Conservation (phyloP, 1,140 invertebrate genomes). For the Colletes gigas region DNA sequence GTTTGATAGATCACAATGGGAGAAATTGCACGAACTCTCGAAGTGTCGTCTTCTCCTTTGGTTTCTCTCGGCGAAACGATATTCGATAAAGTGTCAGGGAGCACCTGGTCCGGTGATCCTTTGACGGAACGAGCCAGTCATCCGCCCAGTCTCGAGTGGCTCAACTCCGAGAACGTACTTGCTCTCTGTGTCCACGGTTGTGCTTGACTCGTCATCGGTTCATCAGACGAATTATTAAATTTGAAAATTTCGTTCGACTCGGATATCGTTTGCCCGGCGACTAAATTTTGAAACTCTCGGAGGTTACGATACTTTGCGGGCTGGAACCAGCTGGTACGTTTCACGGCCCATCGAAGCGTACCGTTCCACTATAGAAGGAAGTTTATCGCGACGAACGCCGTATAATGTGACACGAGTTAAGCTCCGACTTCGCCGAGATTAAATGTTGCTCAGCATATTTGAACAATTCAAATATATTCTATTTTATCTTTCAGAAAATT, state of each 20-base stretch:
- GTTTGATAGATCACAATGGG: too few species aligned
- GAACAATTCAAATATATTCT: too few species aligned
- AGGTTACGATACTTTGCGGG: background rate
- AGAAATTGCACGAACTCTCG: background rate
- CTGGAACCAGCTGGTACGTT: background rate
- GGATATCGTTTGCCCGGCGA: too few species aligned
- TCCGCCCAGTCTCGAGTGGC: slow-evolving; percentile 47
- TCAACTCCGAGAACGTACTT: slow-evolving; percentile 45
- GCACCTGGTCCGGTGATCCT: slow-evolving; percentile 42
- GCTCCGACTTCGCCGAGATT: background rate
- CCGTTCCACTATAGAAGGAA: background rate
- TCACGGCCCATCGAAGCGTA: background rate
- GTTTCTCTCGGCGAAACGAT: slow-evolving; percentile 13
- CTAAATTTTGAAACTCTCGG: background rate
- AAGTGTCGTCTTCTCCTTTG: slow-evolving; percentile 22
- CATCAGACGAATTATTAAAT: slow-evolving; percentile 33
- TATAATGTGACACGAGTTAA: background rate
- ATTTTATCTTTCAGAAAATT: too few species aligned
- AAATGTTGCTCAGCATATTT: background rate
- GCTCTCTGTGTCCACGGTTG: background rate
- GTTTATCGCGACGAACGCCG: background rate
- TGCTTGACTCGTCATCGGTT: slow-evolving; percentile 16
- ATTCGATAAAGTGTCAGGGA: slow-evolving; percentile 45
- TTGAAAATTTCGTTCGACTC: slow-evolving; percentile 1
- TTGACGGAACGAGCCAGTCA: slow-evolving; percentile 52